A percentile compares a stretch with the other conserved stretches of the same genome.
Evolutionary conservation across 2,888 invertebrate species (phyloP).

Genomic region (Nomada lathburiana): DNA sequence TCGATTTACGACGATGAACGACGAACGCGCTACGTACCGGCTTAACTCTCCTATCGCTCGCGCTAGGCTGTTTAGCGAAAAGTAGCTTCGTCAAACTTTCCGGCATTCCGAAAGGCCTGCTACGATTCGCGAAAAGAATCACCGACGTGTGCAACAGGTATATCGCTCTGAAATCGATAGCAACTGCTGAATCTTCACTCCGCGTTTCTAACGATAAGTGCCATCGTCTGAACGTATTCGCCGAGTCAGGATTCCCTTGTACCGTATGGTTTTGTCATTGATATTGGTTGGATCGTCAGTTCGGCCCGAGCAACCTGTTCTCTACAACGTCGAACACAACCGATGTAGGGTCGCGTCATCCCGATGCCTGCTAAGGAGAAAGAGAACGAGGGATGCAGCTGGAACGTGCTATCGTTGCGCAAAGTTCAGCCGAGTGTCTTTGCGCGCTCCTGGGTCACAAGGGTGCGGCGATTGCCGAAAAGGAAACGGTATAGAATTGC

Average conservation of each 20-base stretch:
- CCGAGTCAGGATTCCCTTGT: slow-evolving; percentile 41
- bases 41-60: too few species aligned
- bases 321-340: not conserved
- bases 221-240: slow-evolving; percentile 76
- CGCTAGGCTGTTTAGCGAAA: slow-evolving; percentile 1
- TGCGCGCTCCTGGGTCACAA: too few species aligned
- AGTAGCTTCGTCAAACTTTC: slow-evolving; percentile 45
- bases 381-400: not conserved
- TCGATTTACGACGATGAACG: too few species aligned
- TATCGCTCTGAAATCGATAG: slow-evolving; percentile 75
- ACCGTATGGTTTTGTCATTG: not conserved
- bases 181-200: slow-evolving; percentile 78
- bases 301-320: not conserved
- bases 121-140: slow-evolving; percentile 63
- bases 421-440: too few species aligned
- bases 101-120: slow-evolving; percentile 32
- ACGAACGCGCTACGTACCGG: not conserved
- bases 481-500: too few species aligned
- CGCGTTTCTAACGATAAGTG: slow-evolving; percentile 69
- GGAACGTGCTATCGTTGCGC: not conserved
- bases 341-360: not conserved
- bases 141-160: slow-evolving; percentile 76
- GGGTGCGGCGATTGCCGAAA: too few species aligned
- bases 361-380: slow-evolving; percentile 10
- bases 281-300: not conserved